Evolutionary conservation across 2,113 vertebrate species (phyloP), one percentile per base, ranked within the genome.

Genomic region (Setophaga coronata): DNA sequence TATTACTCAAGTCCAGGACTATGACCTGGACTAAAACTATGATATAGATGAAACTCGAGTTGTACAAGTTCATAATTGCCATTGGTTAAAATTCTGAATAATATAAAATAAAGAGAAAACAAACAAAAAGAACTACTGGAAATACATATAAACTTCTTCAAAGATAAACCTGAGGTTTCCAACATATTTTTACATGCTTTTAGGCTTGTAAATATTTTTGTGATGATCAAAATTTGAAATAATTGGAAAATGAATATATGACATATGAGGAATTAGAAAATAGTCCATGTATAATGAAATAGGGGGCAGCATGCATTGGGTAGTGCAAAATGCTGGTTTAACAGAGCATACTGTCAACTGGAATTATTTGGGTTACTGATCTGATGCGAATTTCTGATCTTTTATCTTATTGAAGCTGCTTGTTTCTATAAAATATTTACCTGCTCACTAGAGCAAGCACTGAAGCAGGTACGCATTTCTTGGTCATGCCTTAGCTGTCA

Each of bases 391-490:
- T 92, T 95, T 92, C 61, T 90, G 29, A 64, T 74, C 9, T 91
- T 87, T 45, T 81, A 20, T 57, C 42, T 69, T 80, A 50, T 4
- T 54, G 47, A 77, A 90, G 33, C 24, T 86, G 29, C 65, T 86
- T 73, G 29, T 85, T 93, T 90, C 67, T 51, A 40, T 93, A 57
- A 95, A 90, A 73, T 78, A 90, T 66, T 82, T 82, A 34, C 33
- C 62, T 74, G 9, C 62, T 78, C 50, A 70, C 42, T 70, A 70
- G 33, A 54, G 47, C n/a, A 88, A 90, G 14, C 58, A 65, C 31
- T 85, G 57, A 82, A 88, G 66, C 31, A n/a, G 3, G 24, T 65
- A 45, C 9, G 15, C 26, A 34, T 48, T 74, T 86, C 47, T 28
- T 67, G 33, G 43, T 36, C 1, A 1, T 71, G 43, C 47, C 82